Evolutionary conservation across 2,888 invertebrate genomes (phyloP).

Genomic region (Parascotia fuliginaria): DNA sequence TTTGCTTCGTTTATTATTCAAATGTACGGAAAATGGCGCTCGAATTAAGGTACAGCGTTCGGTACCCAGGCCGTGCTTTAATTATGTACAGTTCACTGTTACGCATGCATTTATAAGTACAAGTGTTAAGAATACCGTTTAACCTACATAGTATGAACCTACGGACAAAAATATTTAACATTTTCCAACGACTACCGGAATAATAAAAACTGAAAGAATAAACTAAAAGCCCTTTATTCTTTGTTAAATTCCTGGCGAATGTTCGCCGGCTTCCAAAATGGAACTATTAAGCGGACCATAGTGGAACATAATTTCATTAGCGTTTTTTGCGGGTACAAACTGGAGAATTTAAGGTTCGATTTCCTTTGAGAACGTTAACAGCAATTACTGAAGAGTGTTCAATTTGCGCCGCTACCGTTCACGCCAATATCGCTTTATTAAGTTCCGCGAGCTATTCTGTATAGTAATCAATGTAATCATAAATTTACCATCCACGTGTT

Average conservation of each 20-base stretch:
- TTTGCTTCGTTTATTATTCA: too few relatives aligned
- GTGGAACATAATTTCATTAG: constrained; percentile 21
- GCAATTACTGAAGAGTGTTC: constrained; percentile 35
- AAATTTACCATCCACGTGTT: too few relatives aligned
- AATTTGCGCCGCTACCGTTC: constrained; percentile 32
- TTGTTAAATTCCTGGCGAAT: neutral
- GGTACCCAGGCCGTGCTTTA: too few relatives aligned
- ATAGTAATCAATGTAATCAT: neutral
- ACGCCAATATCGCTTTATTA: constrained; percentile 26
- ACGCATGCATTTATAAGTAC: too few relatives aligned
- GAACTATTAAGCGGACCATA: constrained; percentile 11
- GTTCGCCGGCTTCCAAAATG: constrained; percentile 8
- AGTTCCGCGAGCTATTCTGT: constrained; percentile 3
- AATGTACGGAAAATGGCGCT: too few relatives aligned
- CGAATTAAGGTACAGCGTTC: too few relatives aligned
- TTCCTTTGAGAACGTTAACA: constrained; percentile 28
- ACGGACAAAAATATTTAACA: neutral
- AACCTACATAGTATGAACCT: neutral
- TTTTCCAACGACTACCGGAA: neutral
- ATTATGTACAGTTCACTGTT: too few relatives aligned
- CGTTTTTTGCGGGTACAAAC: constrained; percentile 17
- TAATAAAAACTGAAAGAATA: neutral
- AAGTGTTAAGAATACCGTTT: neutral
- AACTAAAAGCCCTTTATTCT: neutral
- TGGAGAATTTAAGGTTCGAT: constrained; percentile 30